A percentile compares a stretch with the other conserved stretches of the same genome.
Conservation (phyloP, 2,113 vertebrate species). For the Eonycteris spelaea region DNA sequence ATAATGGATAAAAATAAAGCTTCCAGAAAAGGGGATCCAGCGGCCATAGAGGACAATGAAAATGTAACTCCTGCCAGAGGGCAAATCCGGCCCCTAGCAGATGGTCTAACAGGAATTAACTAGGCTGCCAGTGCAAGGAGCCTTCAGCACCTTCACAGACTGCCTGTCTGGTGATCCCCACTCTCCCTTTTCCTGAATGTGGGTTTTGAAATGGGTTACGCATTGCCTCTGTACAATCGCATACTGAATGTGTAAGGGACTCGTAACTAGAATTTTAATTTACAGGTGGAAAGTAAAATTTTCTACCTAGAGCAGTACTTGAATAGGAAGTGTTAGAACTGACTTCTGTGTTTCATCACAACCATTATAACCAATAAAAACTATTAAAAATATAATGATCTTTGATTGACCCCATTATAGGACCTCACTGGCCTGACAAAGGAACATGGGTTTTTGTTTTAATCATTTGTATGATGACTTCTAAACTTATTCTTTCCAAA, state of each 20-base stretch:
- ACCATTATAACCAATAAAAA: neutral
- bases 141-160: neutral
- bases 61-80: constrained; percentile 55
- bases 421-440: neutral
- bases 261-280: constrained; percentile 28
- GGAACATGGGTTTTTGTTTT: neutral
- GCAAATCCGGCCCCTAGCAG: constrained; percentile 56
- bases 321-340: neutral
- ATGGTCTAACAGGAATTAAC: constrained; percentile 58
- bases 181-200: neutral
- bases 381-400: neutral
- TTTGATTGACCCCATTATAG: neutral
- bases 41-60: constrained; percentile 63
- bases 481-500: neutral
- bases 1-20: constrained; percentile 65
- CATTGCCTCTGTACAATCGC: neutral
- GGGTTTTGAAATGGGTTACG: neutral
- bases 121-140: neutral
- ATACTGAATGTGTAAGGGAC: neutral
- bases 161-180: neutral
- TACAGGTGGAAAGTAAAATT: neutral
- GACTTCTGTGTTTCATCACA: neutral
- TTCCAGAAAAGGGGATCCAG: constrained; percentile 65
- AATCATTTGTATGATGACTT: neutral
- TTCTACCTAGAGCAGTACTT: neutral